Evolutionary conservation across 2,113 vertebrate genomes (phyloP), one percentile per base, ranked within the genome.

Genomic region (Carassius auratus): DNA sequence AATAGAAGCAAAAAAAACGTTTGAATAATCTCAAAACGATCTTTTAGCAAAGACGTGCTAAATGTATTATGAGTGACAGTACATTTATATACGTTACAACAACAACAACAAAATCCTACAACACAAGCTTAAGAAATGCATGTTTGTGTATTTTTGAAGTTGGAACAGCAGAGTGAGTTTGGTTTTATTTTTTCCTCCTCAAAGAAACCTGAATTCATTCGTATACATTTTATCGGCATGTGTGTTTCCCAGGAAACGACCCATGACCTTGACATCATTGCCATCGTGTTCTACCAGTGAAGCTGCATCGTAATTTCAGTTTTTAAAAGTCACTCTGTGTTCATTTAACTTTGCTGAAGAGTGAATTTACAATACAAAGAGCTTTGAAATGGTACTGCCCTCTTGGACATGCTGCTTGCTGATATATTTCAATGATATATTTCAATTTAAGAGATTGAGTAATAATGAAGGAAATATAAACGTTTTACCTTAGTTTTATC

Each of bases 371-470:
- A n/a, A 1, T 42, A 42, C 19, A 55, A 26, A 9, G 50, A 76
- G 75, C 26, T 76, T 55, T 55, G 74, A 26, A 76, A 55, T 76
- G 48, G 45, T 76, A 50, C 23, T 76, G 55, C 33, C 50, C 48
- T 76, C 23, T 76, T 52, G 23, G 26, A 55, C 13, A 55, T 76
- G 14, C 38, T 42, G 42, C 8, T 45, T 45, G 42, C 26, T 5
- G 48, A 48, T 48, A 26, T 75, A 30, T 76, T 52, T 33, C 23
- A 13, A 8, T 55, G 8, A 26, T 55, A 12, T n/a, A n/a, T n/a
- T n/a, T n/a, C n/a, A 50, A 50, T 55, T 55, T 76, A 55, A 74
- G 21, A 74, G 74, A 7, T 10, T 26, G 74, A 76, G 21, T 75
- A 26, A 50, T 50, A 50, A 75, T 75, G 6, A 50, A 50, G 2